Evolutionary conservation across 2,888 invertebrate species (phyloP), one percentile per base, ranked within the genome.

Genomic region (Xestia rhomboidea): DNA sequence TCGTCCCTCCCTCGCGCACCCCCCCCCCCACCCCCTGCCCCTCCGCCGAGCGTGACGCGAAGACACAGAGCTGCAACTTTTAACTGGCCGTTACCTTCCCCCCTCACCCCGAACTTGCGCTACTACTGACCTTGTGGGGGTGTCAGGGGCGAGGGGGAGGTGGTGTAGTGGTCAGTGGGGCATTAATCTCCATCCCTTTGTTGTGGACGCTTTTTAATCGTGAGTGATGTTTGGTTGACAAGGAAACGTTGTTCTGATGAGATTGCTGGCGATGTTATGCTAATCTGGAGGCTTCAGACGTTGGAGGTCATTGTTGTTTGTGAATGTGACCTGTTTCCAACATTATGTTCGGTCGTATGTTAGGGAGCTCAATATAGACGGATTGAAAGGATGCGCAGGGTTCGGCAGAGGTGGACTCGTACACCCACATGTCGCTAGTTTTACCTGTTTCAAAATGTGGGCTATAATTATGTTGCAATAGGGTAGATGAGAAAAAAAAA

Each of bases 161-260:
- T 68, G 64, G 6, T 5, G 60, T n/a, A 30, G 81, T 77, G 86
- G 86, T 81, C 84, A 82, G 77, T 38, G 67, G 73, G 68, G 80
- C 78, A 80, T 84, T 87, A 82, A 84, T 87, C 73, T 76, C 76
- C 57, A 80, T 80, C 73, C 79, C 77, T 82, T 81, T 84, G 80
- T 84, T 78, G 51, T 66, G 72, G 57, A 68, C 30, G 76, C 51
- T 76, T 87, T 88, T 79, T 80, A 88, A 88, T 88, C 78, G 76
- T 81, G 84, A 86, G 68, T 69, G 88, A 88, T 81, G 73, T 86
- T 78, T 68, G 75, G 75, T 63, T 79, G 79, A 86, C 77, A 75
- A 64, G 70, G 71, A 74, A 79, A 54, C 54, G 34, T 38, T 70
- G 68, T 38, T 66, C 60, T 62, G 44, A 60, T 46, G 79, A 68